Evolutionary conservation across 2,113 vertebrate genomes (phyloP).

Genomic region (Cheilinus undulatus): DNA sequence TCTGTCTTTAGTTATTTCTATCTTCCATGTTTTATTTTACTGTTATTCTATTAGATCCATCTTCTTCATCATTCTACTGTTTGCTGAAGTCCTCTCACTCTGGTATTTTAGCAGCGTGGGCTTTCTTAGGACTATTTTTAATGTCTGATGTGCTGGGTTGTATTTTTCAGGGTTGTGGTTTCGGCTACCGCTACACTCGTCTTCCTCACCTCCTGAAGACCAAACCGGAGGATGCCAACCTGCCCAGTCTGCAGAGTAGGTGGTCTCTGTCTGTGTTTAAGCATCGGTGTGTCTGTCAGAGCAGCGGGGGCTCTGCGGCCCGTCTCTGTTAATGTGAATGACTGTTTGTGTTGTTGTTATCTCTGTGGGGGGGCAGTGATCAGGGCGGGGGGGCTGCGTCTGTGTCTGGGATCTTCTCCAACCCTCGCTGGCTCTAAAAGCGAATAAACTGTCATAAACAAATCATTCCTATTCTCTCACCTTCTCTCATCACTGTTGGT

Average conservation of each 20-base stretch:
- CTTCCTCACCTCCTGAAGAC: conserved; percentile 97
- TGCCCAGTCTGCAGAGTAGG: conserved; percentile 98
- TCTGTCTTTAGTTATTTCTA: no score
- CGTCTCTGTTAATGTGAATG: not conserved
- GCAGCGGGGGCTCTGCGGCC: not conserved
- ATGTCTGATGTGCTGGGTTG: not conserved
- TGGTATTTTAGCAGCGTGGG: not conserved
- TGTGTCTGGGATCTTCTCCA: not conserved
- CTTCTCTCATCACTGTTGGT: no score
- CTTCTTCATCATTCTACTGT: no score
- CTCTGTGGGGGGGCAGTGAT: not conserved
- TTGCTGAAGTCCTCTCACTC: no score
- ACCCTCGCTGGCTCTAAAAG: no score
- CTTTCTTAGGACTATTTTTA: not conserved
- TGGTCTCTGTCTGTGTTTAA: conserved; percentile 59
- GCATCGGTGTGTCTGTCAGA: not conserved
- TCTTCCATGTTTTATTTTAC: no score
- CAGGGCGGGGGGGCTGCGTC: not conserved
- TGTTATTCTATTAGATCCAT: no score
- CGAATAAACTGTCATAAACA: not conserved
- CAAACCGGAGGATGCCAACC: conserved; percentile 96
- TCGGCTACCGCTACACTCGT: conserved; percentile 97
- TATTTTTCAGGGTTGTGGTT: conserved; percentile 91
- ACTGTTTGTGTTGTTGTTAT: not conserved
- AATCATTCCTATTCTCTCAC: not conserved